These are phyloP conservation scores for Sinonovacula constricta DNA, from an alignment of 1,140 invertebrate species.

Conservation along the genomic window DNA sequence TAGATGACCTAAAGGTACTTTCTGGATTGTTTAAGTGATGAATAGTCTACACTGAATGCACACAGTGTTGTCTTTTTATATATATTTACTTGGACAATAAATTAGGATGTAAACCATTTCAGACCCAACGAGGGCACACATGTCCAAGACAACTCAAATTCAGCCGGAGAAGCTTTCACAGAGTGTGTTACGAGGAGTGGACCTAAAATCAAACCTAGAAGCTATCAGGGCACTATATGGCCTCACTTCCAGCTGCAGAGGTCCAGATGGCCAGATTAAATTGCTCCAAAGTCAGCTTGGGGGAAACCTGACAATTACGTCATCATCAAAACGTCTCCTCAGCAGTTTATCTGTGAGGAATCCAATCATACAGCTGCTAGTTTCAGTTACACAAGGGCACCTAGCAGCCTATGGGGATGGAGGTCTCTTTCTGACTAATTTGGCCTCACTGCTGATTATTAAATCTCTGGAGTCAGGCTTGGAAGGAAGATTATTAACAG, in stretches of 20 bases:
- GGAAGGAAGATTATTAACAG: conserved; percentile 30
- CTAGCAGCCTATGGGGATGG: conserved; percentile 54
- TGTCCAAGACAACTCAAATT: too few species aligned
- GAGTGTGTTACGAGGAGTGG: too few species aligned
- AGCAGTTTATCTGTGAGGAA: conserved; percentile 47
- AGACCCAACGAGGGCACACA: too few species aligned
- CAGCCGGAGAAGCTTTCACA: too few species aligned
- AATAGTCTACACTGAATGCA: too few species aligned
- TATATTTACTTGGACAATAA: too few species aligned
- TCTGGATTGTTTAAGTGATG: too few species aligned
- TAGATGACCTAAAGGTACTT: too few species aligned
- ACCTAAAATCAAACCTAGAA: too few species aligned
- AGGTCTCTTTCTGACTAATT: conserved; percentile 50
- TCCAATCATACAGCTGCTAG: conserved; percentile 56
- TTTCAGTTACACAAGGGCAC: conserved; percentile 54
- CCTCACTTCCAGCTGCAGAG: conserved; percentile 21
- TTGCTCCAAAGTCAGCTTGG: conserved; percentile 56
- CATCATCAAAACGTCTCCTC: conserved; percentile 46
- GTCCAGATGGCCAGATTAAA: conserved; percentile 57
- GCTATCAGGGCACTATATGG: neutral
- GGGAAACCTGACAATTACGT: conserved; percentile 58
- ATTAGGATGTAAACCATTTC: too few species aligned
- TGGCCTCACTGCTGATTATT: conserved; percentile 45
- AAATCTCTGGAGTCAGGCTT: conserved; percentile 40
- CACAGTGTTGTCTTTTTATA: too few species aligned